A percentile compares a stretch with the other conserved stretches of the same genome.
Conservation (phyloP, 2,888 invertebrate species). For the Diaprepes abbreviatus region DNA sequence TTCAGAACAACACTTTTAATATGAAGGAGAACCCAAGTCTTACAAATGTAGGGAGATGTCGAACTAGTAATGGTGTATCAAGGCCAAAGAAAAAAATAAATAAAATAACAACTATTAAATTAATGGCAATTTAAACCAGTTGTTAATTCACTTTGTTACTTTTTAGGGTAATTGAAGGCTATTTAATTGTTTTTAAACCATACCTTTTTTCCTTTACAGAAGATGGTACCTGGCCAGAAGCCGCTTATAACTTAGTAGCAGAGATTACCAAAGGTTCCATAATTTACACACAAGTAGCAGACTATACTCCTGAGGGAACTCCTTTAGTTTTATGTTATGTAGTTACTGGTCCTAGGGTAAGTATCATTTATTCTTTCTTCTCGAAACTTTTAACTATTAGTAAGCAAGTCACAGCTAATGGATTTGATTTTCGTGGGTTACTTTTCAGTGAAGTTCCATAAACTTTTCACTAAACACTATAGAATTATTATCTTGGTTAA, state of each 20-base stretch:
- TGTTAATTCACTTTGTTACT: background rate
- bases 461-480: no score
- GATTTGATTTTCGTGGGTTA: no score
- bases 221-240: constrained; percentile 76
- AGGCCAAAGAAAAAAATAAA: no score
- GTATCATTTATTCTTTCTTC: constrained; percentile 33
- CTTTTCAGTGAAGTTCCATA: no score
- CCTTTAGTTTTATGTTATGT: constrained; percentile 89
- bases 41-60: no score
- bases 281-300: constrained; percentile 90
- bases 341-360: constrained; percentile 78
- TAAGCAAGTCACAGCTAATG: no score
- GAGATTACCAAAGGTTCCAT: constrained; percentile 86
- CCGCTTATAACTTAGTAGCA: constrained; percentile 83
- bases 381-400: constrained; percentile 18
- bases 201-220: constrained; percentile 61
- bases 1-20: no score
- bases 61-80: no score
- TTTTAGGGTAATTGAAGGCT: background rate
- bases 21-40: no score
- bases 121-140: background rate
- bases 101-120: no score
- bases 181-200: background rate
- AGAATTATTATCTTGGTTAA: no score
- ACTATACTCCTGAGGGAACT: constrained; percentile 83